Evolutionary conservation across 53 echinoderm and acorn worm genomes (phyloP).

Genomic region (Stichopus horrens): DNA sequence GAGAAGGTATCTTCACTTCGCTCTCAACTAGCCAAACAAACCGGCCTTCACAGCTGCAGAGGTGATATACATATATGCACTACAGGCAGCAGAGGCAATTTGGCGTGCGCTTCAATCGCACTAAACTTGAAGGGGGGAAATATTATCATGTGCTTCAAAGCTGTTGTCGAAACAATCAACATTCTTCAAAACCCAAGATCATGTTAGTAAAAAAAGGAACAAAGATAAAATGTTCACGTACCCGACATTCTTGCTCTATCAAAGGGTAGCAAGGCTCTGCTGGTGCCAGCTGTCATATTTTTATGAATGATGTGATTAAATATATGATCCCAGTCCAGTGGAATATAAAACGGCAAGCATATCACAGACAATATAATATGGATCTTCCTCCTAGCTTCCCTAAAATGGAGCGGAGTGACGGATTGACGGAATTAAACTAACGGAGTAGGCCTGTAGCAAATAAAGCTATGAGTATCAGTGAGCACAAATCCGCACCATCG

Average conservation of each 20-base stretch:
- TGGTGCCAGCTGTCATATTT: neutral
- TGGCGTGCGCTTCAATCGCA: too few relatives aligned
- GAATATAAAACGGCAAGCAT: too few relatives aligned
- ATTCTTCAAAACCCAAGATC: neutral
- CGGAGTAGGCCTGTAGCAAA: too few relatives aligned
- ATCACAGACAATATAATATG: too few relatives aligned
- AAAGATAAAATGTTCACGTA: conserved; percentile 10
- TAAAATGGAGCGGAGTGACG: neutral
- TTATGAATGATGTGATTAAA: neutral
- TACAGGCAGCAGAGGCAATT: too few relatives aligned
- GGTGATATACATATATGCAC: too few relatives aligned
- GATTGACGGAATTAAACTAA: neutral
- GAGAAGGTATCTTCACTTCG: too few relatives aligned
- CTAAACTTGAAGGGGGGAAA: neutral
- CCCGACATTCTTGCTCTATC: conserved; percentile 7
- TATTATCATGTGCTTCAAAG: conserved; percentile 2
- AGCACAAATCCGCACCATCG: too few relatives aligned
- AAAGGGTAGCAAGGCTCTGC: neutral
- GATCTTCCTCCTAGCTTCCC: neutral
- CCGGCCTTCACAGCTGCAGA: too few relatives aligned
- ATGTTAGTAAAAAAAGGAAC: neutral
- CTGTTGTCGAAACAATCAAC: neutral
- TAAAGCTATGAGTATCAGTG: too few relatives aligned
- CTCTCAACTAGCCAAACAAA: too few relatives aligned
- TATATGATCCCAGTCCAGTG: neutral